Base-by-base conservation (phyloP, 2,888 invertebrate genomes). In the Therioaphis trifolii region DNA sequence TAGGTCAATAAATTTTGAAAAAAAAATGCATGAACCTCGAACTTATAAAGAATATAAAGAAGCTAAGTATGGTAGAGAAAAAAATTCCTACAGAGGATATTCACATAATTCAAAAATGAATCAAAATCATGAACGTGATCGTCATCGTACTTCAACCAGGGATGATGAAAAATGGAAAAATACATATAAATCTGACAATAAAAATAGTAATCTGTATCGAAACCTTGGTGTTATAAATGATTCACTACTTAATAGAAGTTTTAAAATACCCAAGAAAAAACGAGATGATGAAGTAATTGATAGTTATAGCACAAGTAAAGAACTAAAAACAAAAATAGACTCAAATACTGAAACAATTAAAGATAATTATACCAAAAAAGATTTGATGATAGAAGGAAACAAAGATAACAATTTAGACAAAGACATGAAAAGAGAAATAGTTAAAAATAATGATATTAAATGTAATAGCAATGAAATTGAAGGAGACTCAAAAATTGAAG, bases 231-330 rank as follows among this genome's bases (percentile, higher is more conserved):
- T 63, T 49, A 5, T 49, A 61, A 82, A 82, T 46, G 74, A 82
- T 52, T 7, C 49, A 52, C 12, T 24, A 40, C n/a, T n/a, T 52
- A 82, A 74, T 40, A 82, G 66, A 35, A 40, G 7, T 14, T 82
- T 82, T n/a, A 82, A 82, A 52, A 82, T 82, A 66, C 82, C 82
- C 0, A 82, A 82, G 66, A 61, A 74, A 15, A 82, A 82, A 52
- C 74, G 14, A n/a, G 74, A 35, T 12, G 63, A 61, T 11, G 72
- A 80, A 11, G 0, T 27, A 11, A 2, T 12, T 21, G 24, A 43
- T 61, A 71, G 46, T 55, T 5, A 61, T 43, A 43, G 12, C 7
- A 12, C 14, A 11, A 43, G 15, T 35, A 58, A 24, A 40, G 74
- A 58, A 4, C 21, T 49, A 15, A 49, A 24, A 43, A n/a, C 24